Base-by-base conservation (phyloP, 2,797 vertebrate genomes). In the Sebastes steindachneri region DNA sequence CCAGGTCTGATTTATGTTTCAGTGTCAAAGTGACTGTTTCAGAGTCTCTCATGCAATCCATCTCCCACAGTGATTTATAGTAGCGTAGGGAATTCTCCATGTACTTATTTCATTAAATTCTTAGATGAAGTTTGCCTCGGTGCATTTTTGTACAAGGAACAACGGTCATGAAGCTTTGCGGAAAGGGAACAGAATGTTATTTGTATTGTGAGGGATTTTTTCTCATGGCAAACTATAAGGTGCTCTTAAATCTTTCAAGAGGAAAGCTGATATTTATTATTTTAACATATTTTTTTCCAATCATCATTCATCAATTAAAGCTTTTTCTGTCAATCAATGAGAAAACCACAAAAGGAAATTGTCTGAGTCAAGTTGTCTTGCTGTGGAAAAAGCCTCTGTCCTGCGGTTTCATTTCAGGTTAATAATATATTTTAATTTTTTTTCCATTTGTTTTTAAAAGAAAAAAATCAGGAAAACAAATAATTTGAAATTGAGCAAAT, bases 91-190 rank as follows among this genome's bases (percentile, higher is more conserved):
- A 81, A 79, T 78, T 86, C 75, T 86, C 73, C 81, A 66, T 89
- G 77, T 87, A 84, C 80, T 86, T 85, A 81, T 90, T 92, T 90
- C 68, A 87, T 91, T 88, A 84, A 86, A 68, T 82, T 83, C 72
- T 83, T 92, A 89, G 90, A 88, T 79, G 77, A 86, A 68, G 83
- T 90, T 91, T 83, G 74, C 72, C 81, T 89, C 72, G 3, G 72
- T 91, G 82, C 79, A 79, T 93, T 91, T 92, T 88, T 92, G 75
- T 90, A 68, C 29, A 37, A 87, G 79, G 80, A 85, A 86, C 70
- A 78, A 84, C 83, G 72, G 80, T 89, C 31, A 31, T 11, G 65
- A 84, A 60, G 75, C 79, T 86, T 69, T 86, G 70, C 69, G 83
- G 82, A 83, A 58, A 89, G 75, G 63, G 62, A 87, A 88, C 69